Base-by-base conservation (phyloP, 2,888 invertebrate genomes). In the Bembecia ichneumoniformis region DNA sequence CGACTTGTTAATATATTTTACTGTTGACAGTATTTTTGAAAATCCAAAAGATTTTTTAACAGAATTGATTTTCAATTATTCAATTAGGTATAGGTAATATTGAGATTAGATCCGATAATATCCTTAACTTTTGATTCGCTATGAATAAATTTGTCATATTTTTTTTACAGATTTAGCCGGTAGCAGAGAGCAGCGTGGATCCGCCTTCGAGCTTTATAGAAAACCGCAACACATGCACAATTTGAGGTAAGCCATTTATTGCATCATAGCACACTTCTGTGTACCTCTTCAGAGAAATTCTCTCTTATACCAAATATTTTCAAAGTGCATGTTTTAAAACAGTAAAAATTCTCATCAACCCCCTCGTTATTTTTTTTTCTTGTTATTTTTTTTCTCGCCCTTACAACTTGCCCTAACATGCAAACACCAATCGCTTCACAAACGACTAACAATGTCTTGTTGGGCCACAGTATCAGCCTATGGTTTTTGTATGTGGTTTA, bases 171-270 rank as follows among this genome's bases (percentile, higher is more conserved):
- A 91, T 76, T 86, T 96, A 71, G 95, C 95, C 49, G 96, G 96
- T 47, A 94, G 96, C 66, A 90, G 94, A 63, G 96, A 96, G 71
- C 96, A 96, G 69, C 89, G 96, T 49, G 96, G 96, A 28, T 96
- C 96, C 56, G 97, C 97, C n/a, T 97, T 97, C 75, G 97, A 97
- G 79, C 87, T 97, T 55, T 97, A 97, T 76, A 91, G 96, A 58
- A 97, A 97, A 80, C 96, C 96, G 9, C 91, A 94, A 69, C 92
- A 92, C 76, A 93, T 94, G 89, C 93, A 94, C 76, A 94, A 93
- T 68, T 81, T 94, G 78, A 93, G 94, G 94, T 94, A 88, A 87
- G 40, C 14, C 3, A 82, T 14, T n/a, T n/a, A 40, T 40, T 13
- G n/a, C 40, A 40, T 40, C 13, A 10, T 14, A 13, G 40, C 40